phyloP scores from a whole-genome alignment of 2,888 invertebrate genomes.

The Aphodius granarius region DNA sequence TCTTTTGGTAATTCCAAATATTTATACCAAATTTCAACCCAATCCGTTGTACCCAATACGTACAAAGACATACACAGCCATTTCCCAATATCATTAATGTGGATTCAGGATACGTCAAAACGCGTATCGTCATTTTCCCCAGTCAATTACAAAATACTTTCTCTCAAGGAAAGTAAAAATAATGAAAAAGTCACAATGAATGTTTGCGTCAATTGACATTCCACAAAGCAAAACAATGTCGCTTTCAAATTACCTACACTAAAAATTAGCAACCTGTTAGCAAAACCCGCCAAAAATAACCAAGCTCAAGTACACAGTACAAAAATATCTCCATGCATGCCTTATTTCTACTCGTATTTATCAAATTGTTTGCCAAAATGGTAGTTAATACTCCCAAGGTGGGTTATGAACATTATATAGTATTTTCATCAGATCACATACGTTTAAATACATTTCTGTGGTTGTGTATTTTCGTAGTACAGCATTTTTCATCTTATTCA shows the following conservation, averaged over 20 bases:
- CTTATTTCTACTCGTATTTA: not conserved
- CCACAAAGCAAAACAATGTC: not conserved
- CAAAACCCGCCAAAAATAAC: not conserved
- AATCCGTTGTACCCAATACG: too few relatives aligned
- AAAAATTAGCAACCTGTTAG: not conserved
- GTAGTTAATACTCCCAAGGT: not conserved
- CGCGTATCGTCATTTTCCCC: too few relatives aligned
- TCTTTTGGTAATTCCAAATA: too few relatives aligned
- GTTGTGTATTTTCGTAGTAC: not conserved
- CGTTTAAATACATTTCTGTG: not conserved
- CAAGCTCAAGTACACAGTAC: not conserved
- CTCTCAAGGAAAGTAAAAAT: too few relatives aligned
- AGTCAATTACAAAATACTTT: too few relatives aligned
- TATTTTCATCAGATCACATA: not conserved
- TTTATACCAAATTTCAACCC: too few relatives aligned
- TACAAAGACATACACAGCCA: too few relatives aligned
- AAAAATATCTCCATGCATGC: not conserved
- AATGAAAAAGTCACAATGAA: not conserved
- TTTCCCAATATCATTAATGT: too few relatives aligned
- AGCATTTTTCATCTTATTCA: not conserved
- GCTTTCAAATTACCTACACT: not conserved
- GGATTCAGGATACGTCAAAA: too few relatives aligned
- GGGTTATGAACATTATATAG: not conserved
- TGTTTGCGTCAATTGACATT: not conserved
- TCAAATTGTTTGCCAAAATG: not conserved